Evolutionary conservation across 2,113 vertebrate genomes (phyloP).

Genomic region (Pangasianodon hypophthalmus): DNA sequence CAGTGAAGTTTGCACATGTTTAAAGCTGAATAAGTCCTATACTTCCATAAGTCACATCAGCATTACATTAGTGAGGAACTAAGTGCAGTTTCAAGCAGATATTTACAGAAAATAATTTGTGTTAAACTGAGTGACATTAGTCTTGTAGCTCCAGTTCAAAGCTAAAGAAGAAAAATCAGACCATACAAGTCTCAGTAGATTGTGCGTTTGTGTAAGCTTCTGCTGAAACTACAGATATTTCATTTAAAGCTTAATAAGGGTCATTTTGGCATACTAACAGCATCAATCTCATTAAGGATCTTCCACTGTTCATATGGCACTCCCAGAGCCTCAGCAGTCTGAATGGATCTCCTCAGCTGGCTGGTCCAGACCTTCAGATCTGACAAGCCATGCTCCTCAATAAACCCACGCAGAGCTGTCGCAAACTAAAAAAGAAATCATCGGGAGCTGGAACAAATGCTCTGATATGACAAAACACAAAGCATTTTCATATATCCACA

Average conservation of each 20-base stretch:
- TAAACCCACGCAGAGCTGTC: slow-evolving; percentile 80
- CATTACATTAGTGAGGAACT: not conserved
- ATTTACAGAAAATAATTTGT: not conserved
- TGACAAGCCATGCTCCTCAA: slow-evolving; percentile 85
- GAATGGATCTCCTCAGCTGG: slow-evolving; percentile 93
- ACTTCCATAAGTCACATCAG: not conserved
- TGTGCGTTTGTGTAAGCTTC: not conserved
- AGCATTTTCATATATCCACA: not conserved
- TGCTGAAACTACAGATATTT: not conserved
- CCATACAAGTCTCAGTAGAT: not conserved
- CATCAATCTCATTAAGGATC: slow-evolving; percentile 95
- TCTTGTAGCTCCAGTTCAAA: not conserved
- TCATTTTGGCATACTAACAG: slow-evolving; percentile 76
- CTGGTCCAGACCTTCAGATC: slow-evolving; percentile 98
- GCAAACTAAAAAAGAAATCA: slow-evolving; percentile 76
- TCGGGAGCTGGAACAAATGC: not conserved
- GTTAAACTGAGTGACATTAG: not conserved
- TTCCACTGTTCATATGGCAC: slow-evolving; percentile 98
- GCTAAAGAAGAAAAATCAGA: not conserved
- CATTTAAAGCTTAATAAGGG: not conserved
- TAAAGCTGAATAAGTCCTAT: not conserved
- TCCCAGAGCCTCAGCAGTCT: slow-evolving; percentile 88
- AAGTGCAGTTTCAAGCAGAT: not conserved
- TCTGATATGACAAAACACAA: not conserved
- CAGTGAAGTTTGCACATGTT: not conserved